A percentile compares a stretch with the other conserved stretches of the same genome.
These are phyloP conservation scores for Dendrocincla fuliginosa DNA, from an alignment of 2,797 vertebrate species.

Conservation along the genomic window DNA sequence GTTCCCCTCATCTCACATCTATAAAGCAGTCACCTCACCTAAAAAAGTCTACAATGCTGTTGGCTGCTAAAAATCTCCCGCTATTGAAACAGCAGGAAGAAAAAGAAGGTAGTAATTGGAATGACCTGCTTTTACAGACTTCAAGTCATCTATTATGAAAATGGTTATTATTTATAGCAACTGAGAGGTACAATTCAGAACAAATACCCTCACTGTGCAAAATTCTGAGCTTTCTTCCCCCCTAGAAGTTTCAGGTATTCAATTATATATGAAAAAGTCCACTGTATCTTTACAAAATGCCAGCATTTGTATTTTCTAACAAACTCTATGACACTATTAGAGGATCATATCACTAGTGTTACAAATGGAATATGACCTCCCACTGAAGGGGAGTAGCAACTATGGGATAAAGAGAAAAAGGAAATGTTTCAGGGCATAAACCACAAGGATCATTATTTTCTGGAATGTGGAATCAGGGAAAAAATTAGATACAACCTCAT, in stretches of 20 bases:
- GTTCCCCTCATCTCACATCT: not conserved
- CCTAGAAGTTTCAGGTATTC: not conserved
- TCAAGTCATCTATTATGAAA: constrained; percentile 49
- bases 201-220: not conserved
- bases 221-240: not conserved
- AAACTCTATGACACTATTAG: not conserved
- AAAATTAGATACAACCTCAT: not conserved
- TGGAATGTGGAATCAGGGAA: not conserved
- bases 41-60: not conserved
- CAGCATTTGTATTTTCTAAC: not conserved
- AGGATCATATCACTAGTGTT: not conserved
- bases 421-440: not conserved
- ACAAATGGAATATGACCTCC: not conserved
- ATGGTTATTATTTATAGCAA: constrained; percentile 41
- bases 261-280: not conserved
- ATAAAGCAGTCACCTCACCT: not conserved
- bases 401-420: not conserved
- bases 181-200: not conserved
- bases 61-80: not conserved
- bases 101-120: not conserved
- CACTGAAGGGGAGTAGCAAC: not conserved
- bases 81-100: not conserved
- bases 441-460: not conserved
- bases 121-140: constrained; percentile 44
- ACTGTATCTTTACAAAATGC: not conserved